A percentile compares a stretch with the other conserved stretches of the same genome.
phyloP scores from a whole-genome alignment of 1,140 invertebrate species.

The Cheumatopsyche charites region DNA sequence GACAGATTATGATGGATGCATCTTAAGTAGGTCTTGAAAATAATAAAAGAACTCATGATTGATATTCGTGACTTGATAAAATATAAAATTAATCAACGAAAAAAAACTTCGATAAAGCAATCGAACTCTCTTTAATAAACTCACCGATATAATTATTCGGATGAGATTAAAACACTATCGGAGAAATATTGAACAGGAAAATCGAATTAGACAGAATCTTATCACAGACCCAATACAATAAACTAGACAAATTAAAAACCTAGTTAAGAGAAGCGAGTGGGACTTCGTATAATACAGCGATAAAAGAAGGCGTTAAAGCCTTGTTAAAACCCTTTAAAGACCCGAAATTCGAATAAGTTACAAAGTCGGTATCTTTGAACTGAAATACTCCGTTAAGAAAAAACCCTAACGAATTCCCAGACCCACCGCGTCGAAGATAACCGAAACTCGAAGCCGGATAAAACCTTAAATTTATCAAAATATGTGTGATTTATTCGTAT shows the following conservation, averaged over 20 bases:
- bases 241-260: too few species aligned
- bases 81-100: too few species aligned
- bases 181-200: too few species aligned
- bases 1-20: conserved; percentile 24
- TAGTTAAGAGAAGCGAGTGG: too few species aligned
- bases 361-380: conserved; percentile 3
- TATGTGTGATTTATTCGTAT: not conserved
- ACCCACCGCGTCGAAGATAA: conserved; percentile 12
- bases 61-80: too few species aligned
- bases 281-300: conserved; percentile 9
- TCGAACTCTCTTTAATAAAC: too few species aligned
- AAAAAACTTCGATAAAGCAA: too few species aligned
- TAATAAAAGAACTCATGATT: too few species aligned
- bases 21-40: not conserved
- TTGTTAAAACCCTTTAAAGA: conserved; percentile 22
- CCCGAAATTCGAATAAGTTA: not conserved
- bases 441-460: not conserved
- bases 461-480: not conserved
- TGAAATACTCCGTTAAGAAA: not conserved
- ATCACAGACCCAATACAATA: too few species aligned
- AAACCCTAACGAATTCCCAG: not conserved
- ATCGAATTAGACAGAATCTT: too few species aligned
- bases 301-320: conserved; percentile 10
- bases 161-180: too few species aligned
- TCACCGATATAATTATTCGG: too few species aligned